phyloP scores from a whole-genome alignment of 1,140 invertebrate genomes.

The Drosophila triauraria region DNA sequence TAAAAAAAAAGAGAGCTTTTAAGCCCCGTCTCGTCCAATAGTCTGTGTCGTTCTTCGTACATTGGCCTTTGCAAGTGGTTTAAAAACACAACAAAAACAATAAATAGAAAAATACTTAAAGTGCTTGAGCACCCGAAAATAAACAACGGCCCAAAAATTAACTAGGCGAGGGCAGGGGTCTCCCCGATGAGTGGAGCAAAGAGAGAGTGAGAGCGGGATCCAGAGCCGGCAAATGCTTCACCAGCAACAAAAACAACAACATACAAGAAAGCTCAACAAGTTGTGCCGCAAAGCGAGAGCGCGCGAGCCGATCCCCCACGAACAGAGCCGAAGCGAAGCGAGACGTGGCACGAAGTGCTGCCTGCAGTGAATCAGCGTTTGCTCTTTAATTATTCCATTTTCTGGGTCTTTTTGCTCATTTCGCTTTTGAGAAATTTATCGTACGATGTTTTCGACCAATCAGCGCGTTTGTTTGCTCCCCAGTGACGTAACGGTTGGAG shows the following conservation, averaged over 20 bases:
- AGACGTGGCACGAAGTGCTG: constrained; percentile 59
- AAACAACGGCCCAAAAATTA: constrained; percentile 32
- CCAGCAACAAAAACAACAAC: constrained; percentile 33
- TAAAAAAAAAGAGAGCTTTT: constrained; percentile 11
- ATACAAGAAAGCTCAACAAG: constrained; percentile 62
- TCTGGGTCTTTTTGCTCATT: constrained; percentile 76
- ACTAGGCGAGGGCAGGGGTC: background rate
- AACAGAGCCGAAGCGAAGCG: constrained; percentile 43
- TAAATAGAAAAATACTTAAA: constrained; percentile 26
- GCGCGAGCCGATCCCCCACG: constrained; percentile 25
- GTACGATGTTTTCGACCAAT: constrained; percentile 85
- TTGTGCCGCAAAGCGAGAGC: constrained; percentile 26
- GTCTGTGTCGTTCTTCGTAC: constrained; percentile 25
- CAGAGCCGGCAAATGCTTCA: constrained; percentile 49
- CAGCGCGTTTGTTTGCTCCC: constrained; percentile 77
- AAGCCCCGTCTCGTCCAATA: constrained; percentile 15
- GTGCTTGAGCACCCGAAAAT: constrained; percentile 47
- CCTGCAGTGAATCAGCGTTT: constrained; percentile 54
- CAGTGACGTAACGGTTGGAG: constrained; percentile 78
- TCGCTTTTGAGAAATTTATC: constrained; percentile 82
- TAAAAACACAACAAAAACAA: constrained; percentile 12
- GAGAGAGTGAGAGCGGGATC: constrained; percentile 7
- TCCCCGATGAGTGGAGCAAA: constrained; percentile 1
- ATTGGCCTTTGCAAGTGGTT: constrained; percentile 32
- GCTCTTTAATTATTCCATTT: constrained; percentile 70